Evolutionary conservation across 2,888 invertebrate genomes (phyloP), one percentile per base, ranked within the genome.

Genomic region (Thymelicus lineola): DNA sequence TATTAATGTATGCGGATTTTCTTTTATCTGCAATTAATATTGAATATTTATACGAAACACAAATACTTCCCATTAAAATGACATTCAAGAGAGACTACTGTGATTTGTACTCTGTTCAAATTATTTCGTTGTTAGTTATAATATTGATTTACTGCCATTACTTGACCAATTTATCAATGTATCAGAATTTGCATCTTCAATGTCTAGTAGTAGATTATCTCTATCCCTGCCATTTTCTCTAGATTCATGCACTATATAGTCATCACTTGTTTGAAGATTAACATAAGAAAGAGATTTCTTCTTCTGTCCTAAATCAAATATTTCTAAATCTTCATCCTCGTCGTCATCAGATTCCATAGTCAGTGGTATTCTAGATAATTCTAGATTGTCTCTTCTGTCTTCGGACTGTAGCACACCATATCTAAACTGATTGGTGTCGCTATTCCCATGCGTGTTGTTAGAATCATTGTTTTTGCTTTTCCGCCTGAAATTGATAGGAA

Each of bases 281-380:
- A 93, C 91, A 72, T 93, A 93, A 0, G 93, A 93, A 1, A 92
- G 74, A 46, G 92, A 90, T 69, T 91, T 91, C 71, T 88, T 91
- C 75, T 91, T 93, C 72, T 92, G 90, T 75, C 88, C 91, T 42
- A 94, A 77, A 74, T 94, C 94, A 74, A 94, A 94, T 77, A 94
- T 93, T 75, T 94, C 94, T 36, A 94, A 76, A 70, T 94, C 94
- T 42, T 93, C 94, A 62, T 94, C 94, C 7, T 93, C 91, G 42
- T 93, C 93, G 2, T 94, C 94, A 62, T 94, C 94, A 0, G 94
- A 93, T 60, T 94, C 93, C 88, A 93, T 90, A 0, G 93, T 93
- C 3, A 94, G 78, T 0, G 94, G 94, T 46, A 94, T 84, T 67
- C 89, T 79, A 15, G 94, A 89, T 6, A 93, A 78, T 78, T 94